Evolutionary conservation across 2,797 vertebrate genomes (phyloP), one percentile per base, ranked within the genome.

Genomic region (Anolis apletophallus): DNA sequence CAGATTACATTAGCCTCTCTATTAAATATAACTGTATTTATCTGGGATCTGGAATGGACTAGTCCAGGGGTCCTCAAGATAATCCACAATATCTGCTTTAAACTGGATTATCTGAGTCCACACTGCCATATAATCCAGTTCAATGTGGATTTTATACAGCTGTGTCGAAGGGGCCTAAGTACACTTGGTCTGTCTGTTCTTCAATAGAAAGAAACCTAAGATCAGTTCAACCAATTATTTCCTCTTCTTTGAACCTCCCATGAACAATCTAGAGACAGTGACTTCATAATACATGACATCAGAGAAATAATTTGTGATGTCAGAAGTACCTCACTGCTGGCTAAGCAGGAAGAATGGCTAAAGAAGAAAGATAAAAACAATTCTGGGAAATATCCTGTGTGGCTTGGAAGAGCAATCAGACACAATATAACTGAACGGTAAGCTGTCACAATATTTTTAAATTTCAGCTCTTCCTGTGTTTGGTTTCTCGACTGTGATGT

Each of bases 201-300:
- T 52, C 46, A 29, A 40, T 6, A 6, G 34, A 78, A 77, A 61
- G 36, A 59, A 52, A 52, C 46, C 68, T 79, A 50, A 50, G 19
- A 50, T 59, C 71, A 73, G 61, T 78, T 40, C 19, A 80, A 73
- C 5, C 57, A 73, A 29, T 34, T 19, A 46, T 52, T 59, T 36
- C 34, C 26, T 83, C 69, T 57, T 71, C 55, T 83, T 79, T 83
- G 57, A 64, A 32, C 55, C 57, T 59, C 52, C 21, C 17, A 26
- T 59, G 87, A 86, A 90, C 84, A 88, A 89, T 84, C 88, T 78
- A 16, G 7, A 80, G 19, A 64, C 86, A 69, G 32, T 26, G 67
- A 85, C 73, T 14, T 36, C 72, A 78, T 55, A 83, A 83, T 87
- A 36, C n/a, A 32, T 61, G 84, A 67, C 29, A n/a, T 55, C 55